A percentile compares a stretch with the other conserved stretches of the same genome.
Evolutionary conservation across 2,888 invertebrate genomes (phyloP).

Genomic region (Drosophila incognita): DNA sequence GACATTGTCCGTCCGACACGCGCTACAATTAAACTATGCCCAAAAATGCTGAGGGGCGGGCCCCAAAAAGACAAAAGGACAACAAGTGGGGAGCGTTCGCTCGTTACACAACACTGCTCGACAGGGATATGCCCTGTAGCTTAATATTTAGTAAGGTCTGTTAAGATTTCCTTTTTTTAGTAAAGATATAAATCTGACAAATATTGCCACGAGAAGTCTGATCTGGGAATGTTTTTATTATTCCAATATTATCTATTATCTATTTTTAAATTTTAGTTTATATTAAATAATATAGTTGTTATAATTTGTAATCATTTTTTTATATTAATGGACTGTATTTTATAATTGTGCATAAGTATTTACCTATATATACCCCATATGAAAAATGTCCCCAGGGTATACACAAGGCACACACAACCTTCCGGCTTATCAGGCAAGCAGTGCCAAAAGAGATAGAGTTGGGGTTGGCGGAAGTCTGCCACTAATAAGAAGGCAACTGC

Average conservation of each 20-base stretch:
- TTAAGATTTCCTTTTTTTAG: background rate
- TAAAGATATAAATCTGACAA: background rate
- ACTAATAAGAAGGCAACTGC: slow-evolving; percentile 50
- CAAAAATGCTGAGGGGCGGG: slow-evolving; percentile 34
- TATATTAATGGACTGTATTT: too few relatives aligned
- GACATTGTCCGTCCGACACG: slow-evolving; percentile 49
- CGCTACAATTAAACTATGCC: slow-evolving; percentile 78
- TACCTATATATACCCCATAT: background rate
- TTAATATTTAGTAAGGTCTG: background rate
- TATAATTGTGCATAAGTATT: too few relatives aligned
- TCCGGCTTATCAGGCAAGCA: slow-evolving; percentile 45
- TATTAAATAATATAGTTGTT: too few relatives aligned
- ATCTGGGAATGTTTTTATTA: background rate
- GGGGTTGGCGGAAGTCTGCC: slow-evolving; percentile 12
- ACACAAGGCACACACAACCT: slow-evolving; percentile 30
- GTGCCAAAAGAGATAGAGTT: slow-evolving; percentile 35
- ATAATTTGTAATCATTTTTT: too few relatives aligned
- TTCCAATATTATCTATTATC: background rate
- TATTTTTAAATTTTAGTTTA: too few relatives aligned
- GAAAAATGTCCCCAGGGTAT: background rate
- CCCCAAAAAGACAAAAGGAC: slow-evolving; percentile 35
- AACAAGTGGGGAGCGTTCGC: background rate
- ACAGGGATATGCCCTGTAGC: background rate
- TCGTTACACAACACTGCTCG: background rate
- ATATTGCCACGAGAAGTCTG: background rate